Evolutionary conservation across 1,140 invertebrate species (phyloP).

Genomic region (Hirudo medicinalis): DNA sequence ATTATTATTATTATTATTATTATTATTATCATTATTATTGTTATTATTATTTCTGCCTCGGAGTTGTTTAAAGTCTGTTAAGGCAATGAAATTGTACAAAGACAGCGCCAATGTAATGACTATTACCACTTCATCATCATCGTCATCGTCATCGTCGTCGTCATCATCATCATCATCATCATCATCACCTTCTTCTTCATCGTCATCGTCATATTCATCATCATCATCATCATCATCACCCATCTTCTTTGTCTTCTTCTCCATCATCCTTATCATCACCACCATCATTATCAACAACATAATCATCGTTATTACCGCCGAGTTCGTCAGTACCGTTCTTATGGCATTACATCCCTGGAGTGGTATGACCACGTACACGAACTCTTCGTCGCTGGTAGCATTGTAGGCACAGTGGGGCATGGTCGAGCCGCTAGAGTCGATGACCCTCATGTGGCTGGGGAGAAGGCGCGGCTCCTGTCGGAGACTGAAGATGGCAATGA

Average conservation of each 20-base stretch:
- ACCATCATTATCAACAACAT: too few relatives aligned
- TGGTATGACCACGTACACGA: conserved; percentile 27
- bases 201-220: too few relatives aligned
- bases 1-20: background rate
- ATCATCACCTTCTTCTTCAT: too few relatives aligned
- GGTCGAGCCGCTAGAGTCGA: conserved; percentile 1
- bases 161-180: too few relatives aligned
- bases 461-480: conserved; percentile 26
- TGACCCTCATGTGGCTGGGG: conserved; percentile 27
- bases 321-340: conserved; percentile 13
- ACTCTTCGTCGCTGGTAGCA: conserved; percentile 19
- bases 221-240: too few relatives aligned
- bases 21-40: background rate
- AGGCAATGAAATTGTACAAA: too few relatives aligned
- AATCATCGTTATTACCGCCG: too few relatives aligned
- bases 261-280: too few relatives aligned
- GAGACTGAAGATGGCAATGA: conserved; percentile 26
- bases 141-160: too few relatives aligned
- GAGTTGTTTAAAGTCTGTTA: too few relatives aligned
- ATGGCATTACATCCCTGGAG: conserved; percentile 27
- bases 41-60: background rate
- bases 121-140: background rate
- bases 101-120: too few relatives aligned
- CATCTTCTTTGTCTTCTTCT: too few relatives aligned
- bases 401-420: conserved; percentile 15